Conservation (phyloP, 1,140 invertebrate genomes). For the Bombus soroeensis region DNA sequence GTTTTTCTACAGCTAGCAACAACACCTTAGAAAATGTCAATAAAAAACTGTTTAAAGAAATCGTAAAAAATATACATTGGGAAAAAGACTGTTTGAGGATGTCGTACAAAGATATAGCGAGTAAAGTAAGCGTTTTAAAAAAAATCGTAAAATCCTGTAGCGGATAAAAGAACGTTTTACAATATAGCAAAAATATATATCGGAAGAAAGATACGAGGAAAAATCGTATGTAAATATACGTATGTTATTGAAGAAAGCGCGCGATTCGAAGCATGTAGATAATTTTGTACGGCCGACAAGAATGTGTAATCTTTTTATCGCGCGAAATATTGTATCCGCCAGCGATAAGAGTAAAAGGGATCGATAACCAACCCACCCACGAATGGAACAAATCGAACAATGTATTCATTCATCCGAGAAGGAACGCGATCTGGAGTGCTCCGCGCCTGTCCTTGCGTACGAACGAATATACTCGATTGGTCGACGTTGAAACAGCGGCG, state of each 20-base stretch:
- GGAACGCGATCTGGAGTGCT: not conserved
- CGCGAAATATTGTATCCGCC: not conserved
- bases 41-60: not conserved
- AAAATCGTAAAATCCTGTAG: not conserved
- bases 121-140: not conserved
- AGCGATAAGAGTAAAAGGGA: slow-evolving; percentile 1
- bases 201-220: not conserved
- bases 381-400: slow-evolving; percentile 3
- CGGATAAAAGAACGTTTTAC: not conserved
- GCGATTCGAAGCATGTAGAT: not conserved
- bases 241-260: not conserved
- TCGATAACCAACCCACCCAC: slow-evolving; percentile 11
- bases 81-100: too few relatives aligned
- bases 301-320: not conserved
- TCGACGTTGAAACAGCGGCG: not conserved
- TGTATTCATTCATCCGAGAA: slow-evolving; percentile 18
- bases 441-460: too few relatives aligned
- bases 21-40: too few relatives aligned
- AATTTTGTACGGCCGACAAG: not conserved
- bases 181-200: not conserved
- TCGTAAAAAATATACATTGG: not conserved
- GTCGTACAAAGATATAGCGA: not conserved
- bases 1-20: too few relatives aligned
- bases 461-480: not conserved
- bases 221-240: not conserved